Base-by-base conservation (phyloP, 2,888 invertebrate species). In the Trachelus tabidus region DNA sequence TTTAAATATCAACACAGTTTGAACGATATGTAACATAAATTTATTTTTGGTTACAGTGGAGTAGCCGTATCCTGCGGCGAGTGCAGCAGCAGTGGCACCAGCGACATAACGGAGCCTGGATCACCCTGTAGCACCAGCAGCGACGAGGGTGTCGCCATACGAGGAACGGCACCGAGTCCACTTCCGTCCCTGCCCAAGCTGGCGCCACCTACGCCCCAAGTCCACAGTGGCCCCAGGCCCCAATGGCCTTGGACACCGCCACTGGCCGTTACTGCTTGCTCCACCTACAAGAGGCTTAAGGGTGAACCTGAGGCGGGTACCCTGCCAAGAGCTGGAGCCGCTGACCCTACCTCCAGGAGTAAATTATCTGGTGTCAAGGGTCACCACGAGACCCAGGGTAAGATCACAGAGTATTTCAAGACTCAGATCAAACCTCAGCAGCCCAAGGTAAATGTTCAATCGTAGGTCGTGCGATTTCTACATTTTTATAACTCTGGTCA, bases 71-170 rank as follows among this genome's bases (percentile, higher is more conserved):
- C 95, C 71, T 93, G 94, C 92, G 93, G 94, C 83, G 94, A 95
- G 88, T 95, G 94, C 88, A 90, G 88, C 91, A 92, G 81, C 84
- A 90, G 88, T 91, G 94, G 94, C 87, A 92, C 94, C 87, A 97
- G 96, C 92, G 97, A 97, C 93, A 96, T 96, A 92, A 96, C 96
- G 86, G 97, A 97, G 92, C 97, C 97, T 78, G 96, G 96, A 83
- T 97, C 97, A 80, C 97, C 97, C 86, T 96, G 95, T 92, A 96
- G 96, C 92, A 95, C 95, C 56, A 89, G 94, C 92, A 92, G 93
- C 88, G 93, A 93, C 89, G 94, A 94, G 84, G 94, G 94, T 56
- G 85, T 91, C 79, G 88, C 84, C 81, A 82, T 87, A 74, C 86
- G 86, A 37, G 89, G 88, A 73, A 84, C 89, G 75, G 87, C 89